Base-by-base conservation (phyloP, 2,113 vertebrate species). In the Cephalopholis sonnerati region DNA sequence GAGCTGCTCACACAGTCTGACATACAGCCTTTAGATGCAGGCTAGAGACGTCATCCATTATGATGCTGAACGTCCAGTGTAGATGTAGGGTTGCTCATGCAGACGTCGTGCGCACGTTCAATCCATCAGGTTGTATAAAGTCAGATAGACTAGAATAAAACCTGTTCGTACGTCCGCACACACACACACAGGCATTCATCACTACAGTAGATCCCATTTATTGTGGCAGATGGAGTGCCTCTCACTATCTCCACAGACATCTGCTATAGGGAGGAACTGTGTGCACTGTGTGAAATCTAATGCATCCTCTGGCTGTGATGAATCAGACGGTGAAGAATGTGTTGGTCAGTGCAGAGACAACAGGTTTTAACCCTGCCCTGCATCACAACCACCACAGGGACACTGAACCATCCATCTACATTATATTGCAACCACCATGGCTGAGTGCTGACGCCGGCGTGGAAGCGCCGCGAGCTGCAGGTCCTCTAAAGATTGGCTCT, bases 251-350 rank as follows among this genome's bases (percentile, higher is more conserved):
- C 41, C 57, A 57, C 12, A 80, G 90, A 73, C 80, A 77, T 88
- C 82, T 87, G 86, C 82, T 88, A 64, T 20, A 70, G 58, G 68
- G 79, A 88, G 29, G 64, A 73, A 57, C 36, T 78, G 71, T 67
- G 59, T 50, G 72, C 50, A 11, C 67, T 27, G 85, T 81, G 79
- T 87, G 81, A 84, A 85, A 88, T 53, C 50, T 20, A 62, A 51
- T 50, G 22, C 80, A 16, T 77, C 67, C 85, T 81, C 75, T 81
- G 71, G 62, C 76, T 79, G 65, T 41, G 59, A 81, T 88, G 92
- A 91, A 82, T 89, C 89, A 91, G 80, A 86, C 22, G 9, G 51
- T 79, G 77, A 85, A 84, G 57, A 85, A 90, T 89, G 81, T 86
- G 70, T 71, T 68, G 84, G 89, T 91, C 90, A 85, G 13, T 36